Base-by-base conservation (phyloP, 2,888 invertebrate genomes). In the Drosophila neotestacea region DNA sequence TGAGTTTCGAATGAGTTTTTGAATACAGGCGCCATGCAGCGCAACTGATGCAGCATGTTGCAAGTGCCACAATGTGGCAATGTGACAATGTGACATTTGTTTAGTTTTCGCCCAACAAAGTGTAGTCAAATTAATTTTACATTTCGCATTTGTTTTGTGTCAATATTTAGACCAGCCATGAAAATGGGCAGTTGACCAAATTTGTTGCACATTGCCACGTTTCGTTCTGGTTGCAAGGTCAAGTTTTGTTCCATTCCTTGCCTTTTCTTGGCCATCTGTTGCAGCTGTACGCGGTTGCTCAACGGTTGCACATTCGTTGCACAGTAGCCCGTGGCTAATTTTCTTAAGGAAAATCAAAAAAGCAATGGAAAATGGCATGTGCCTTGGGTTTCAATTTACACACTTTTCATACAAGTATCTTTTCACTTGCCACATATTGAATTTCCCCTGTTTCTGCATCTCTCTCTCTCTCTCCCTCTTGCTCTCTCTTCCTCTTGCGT, bases 191-290 rank as follows among this genome's bases (percentile, higher is more conserved):
- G 34, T 46, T 46, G 38, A 9, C 4, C 39, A 13, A 44, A 22
- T 22, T 22, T 22, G 22, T 22, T 22, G 22, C 22, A 22, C 22
- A 11, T 30, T 47, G 30, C 50, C 22, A 22, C 22, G n/a, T 36
- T 88, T 90, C 75, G 90, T 87, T 90, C 82, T 86, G 88, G 89
- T 85, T 56, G 69, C 87, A 89, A 90, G 90, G 90, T 82, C 82
- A 85, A 79, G 70, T 63, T 72, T 62, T 32, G 27, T 4, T 39
- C 22, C 22, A 22, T 22, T 22, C 22, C 22, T 22, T 22, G 1
- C 22, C 22, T 22, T 1, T 22, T 2, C 22, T 13, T 36, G 42
- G 27, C 73, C 90, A 89, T 81, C 82, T 90, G 90, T 55, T 32
- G 50, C 70, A 79, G 60, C 70, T 69, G 73, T 58, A 11, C 6